phyloP scores from a whole-genome alignment of 2,888 invertebrate species.

The Tolmerus cingulatus region DNA sequence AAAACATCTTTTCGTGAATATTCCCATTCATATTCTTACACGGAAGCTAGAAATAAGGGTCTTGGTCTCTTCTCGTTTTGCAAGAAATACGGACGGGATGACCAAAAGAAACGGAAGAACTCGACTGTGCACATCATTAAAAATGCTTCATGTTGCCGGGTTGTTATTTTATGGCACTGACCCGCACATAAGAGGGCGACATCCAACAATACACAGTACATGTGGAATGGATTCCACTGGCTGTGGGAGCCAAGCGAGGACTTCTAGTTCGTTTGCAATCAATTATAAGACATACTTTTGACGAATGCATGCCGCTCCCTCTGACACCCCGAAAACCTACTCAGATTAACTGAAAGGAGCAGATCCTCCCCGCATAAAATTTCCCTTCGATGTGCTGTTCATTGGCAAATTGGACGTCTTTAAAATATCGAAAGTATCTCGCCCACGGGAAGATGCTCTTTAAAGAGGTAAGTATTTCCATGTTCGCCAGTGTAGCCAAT shows the following conservation, averaged over 20 bases:
- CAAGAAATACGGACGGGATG: slow-evolving; percentile 35
- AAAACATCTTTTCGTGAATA: background rate
- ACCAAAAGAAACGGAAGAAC: slow-evolving; percentile 47
- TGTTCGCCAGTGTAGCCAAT: slow-evolving; percentile 5
- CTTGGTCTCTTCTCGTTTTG: slow-evolving; percentile 36
- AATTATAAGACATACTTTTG: slow-evolving; percentile 51
- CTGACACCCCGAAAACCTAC: background rate
- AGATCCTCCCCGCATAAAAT: background rate
- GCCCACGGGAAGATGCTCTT: background rate
- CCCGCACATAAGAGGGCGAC: slow-evolving; percentile 49
- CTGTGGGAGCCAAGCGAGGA: slow-evolving; percentile 49
- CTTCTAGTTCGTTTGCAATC: slow-evolving; percentile 52
- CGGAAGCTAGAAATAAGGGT: slow-evolving; percentile 43
- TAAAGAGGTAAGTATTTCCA: background rate
- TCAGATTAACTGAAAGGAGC: background rate
- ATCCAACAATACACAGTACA: slow-evolving; percentile 44
- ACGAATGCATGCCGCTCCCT: slow-evolving; percentile 46
- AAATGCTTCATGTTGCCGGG: slow-evolving; percentile 49
- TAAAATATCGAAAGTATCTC: background rate
- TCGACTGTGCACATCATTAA: slow-evolving; percentile 49
- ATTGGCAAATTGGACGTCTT: slow-evolving; percentile 25
- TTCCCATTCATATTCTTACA: slow-evolving; percentile 26
- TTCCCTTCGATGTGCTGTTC: background rate
- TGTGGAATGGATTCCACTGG: slow-evolving; percentile 13
- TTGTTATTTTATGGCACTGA: slow-evolving; percentile 50